Evolutionary conservation across 2,113 vertebrate species (phyloP).

Genomic region (Tetraodon nigroviridis): DNA sequence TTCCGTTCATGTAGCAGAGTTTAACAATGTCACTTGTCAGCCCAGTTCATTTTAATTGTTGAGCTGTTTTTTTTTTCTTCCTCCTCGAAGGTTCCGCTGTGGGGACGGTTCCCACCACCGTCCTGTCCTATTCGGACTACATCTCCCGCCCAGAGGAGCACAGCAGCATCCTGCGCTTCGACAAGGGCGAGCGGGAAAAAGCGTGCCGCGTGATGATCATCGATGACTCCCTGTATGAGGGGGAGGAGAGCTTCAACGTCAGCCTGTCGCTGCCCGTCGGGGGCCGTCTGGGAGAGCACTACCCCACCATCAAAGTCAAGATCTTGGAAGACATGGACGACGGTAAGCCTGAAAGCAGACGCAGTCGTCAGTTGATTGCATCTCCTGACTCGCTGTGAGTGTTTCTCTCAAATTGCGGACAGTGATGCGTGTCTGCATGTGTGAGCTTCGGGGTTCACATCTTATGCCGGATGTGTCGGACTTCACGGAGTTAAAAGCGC

Average conservation of each 20-base stretch:
- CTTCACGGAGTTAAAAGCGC: too few relatives aligned
- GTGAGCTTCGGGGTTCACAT: too few relatives aligned
- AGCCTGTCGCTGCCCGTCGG: conserved; percentile 85
- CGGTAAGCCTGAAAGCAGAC: conserved; percentile 70
- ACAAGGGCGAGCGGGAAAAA: conserved; percentile 81
- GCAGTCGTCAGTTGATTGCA: not conserved
- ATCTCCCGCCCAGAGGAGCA: conserved; percentile 89
- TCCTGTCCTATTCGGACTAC: conserved; percentile 92
- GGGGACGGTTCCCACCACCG: conserved; percentile 83
- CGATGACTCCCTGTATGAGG: conserved; percentile 89
- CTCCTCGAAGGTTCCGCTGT: conserved; percentile 77
- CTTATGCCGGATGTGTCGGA: too few relatives aligned
- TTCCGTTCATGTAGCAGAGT: too few relatives aligned
- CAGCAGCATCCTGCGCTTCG: conserved; percentile 83
- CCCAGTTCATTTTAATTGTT: not conserved
- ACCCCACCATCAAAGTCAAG: conserved; percentile 73
- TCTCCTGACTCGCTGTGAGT: not conserved
- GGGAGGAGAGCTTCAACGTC: conserved; percentile 84
- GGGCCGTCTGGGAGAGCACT: conserved; percentile 80
- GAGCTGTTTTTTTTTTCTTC: not conserved
- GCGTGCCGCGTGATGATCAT: conserved; percentile 83
- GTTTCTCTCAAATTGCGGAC: not conserved
- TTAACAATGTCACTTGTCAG: too few relatives aligned
- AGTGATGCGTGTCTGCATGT: too few relatives aligned
- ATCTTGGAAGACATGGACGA: conserved; percentile 85